Evolutionary conservation across 2,797 vertebrate species (phyloP), one percentile per base, ranked within the genome.

Genomic region (Mus minutoides): DNA sequence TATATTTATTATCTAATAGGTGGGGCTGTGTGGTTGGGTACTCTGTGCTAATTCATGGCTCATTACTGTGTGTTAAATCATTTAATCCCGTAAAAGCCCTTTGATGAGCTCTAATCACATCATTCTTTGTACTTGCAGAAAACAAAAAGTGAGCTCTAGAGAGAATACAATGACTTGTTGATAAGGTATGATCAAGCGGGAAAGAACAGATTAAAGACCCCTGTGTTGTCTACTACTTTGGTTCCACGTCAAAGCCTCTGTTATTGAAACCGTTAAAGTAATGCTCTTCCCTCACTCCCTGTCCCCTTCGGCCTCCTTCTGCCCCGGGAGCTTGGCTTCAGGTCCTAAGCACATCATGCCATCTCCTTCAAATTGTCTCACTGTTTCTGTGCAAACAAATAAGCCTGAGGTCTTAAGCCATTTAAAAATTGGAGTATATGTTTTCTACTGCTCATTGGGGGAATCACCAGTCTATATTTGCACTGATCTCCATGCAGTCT

Each of bases 121-220:
- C 69, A 54, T 79, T 95, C 43, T 79, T 69, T 22, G 34, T 69
- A 34, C 56, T 79, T 94, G 34, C 13, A 92, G 80, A 95, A 92
- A 43, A 82, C 88, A 37, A 80, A 90, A 71, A 10, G 49, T 76
- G 46, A 95, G 22, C 82, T 78, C 82, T 85, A 85, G 64, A 90
- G 21, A 87, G 24, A 86, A 29, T 89, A 49, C 92, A 75, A 52
- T 73, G 87, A 43, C 19, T 90, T 56, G 11, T 24, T 94, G 62
- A n/a, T 49, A 43, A 75, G 24, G 22, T 93, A 83, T 52, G 29
- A 46, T 3, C 31, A 83, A 58, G 29, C 37, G 67, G 31, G 64
- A 92, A 94, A 75, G 2, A 37, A 77, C 12, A 86, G 60, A 58
- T 64, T 79, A 46, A 77, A 29, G 40, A 37, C 2, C 0, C 17